Evolutionary conservation across 2,113 vertebrate species (phyloP), one percentile per base, ranked within the genome.

Genomic region (Tragelaphus buxtoni): DNA sequence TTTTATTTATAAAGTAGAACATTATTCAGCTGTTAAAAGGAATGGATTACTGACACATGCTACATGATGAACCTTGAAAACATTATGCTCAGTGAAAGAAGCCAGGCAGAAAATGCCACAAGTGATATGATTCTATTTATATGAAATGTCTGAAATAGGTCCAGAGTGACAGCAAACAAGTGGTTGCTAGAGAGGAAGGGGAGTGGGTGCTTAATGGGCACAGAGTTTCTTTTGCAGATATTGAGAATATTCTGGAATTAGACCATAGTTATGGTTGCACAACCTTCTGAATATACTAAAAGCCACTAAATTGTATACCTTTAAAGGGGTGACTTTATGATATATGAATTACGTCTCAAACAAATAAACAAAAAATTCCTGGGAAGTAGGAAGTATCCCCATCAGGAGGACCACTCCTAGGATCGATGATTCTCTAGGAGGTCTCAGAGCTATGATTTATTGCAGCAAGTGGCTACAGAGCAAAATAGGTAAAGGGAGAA

Each of bases 31-130:
- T 85, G 11, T 96, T 42, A 88, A 91, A 90, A 88, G 32, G n/a
- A 80, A 91, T 39, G 45, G 49, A 80, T 39, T 90, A 47, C 63
- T 69, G 65, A 82, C 63, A 86, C 51, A 47, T 96, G 45, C 60
- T 94, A 47, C 53, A 30, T 79, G 74, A 91, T 49, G 65, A 94
- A 85, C 86, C 94, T 96, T 80, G 76, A 95, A 97, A 95, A 80
- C 30, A 80, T 80, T 80, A 53, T 53, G 49, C 32, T 80, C 77
- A 61, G 45, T 94, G 45, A 89, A 95, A 90, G 28, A 97, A 87
- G 32, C 84, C 28, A 96, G 39, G 58, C 30, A 87, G 47, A 92
- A 83, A 81, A 74, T 45, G 35, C 55, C 86, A 65, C 35, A 72
- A 53, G 60, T 95, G 49, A 63, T 60, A 30, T 56, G 39, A 83